phyloP scores from a whole-genome alignment of 2,113 vertebrate genomes.

The Paraplagusia blochii region DNA sequence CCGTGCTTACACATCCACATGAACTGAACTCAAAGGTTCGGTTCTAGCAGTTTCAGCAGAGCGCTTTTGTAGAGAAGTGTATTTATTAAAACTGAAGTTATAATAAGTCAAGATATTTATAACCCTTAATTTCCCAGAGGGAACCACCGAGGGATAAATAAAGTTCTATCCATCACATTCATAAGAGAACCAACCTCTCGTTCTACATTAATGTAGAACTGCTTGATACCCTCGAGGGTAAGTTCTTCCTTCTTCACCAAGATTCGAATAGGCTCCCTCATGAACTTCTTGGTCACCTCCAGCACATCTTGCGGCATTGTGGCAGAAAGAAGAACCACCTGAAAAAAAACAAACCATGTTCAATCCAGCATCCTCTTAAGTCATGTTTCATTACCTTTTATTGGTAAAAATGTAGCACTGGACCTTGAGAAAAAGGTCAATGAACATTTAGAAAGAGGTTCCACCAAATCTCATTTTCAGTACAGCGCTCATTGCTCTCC shows the following conservation, averaged over 20 bases:
- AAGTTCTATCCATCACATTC: too few relatives aligned
- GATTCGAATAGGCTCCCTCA: slow-evolving; percentile 96
- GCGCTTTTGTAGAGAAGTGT: slow-evolving; percentile 75
- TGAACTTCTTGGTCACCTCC: slow-evolving; percentile 99
- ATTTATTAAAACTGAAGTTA: too few relatives aligned
- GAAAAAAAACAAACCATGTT: background rate
- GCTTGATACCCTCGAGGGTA: slow-evolving; percentile 98
- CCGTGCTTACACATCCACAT: slow-evolving; percentile 72
- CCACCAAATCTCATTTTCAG: slow-evolving; percentile 63
- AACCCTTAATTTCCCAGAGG: background rate
- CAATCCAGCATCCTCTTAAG: too few relatives aligned
- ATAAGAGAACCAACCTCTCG: slow-evolving; percentile 82
- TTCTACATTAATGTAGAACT: slow-evolving; percentile 98
- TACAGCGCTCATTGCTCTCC: slow-evolving; percentile 59
- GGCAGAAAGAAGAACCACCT: slow-evolving; percentile 97
- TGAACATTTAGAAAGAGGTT: slow-evolving; percentile 82
- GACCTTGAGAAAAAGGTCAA: slow-evolving; percentile 70
- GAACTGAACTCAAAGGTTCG: slow-evolving; percentile 52
- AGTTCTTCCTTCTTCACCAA: slow-evolving; percentile 98
- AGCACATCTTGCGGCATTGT: slow-evolving; percentile 98
- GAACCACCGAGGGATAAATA: too few relatives aligned
- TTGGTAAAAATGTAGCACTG: slow-evolving; percentile 55
- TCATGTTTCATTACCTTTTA: background rate
- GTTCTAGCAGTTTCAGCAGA: slow-evolving; percentile 73
- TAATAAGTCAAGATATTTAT: too few relatives aligned